Conservation (phyloP, 2,113 vertebrate genomes). For the Bambusicola thoracicus region DNA sequence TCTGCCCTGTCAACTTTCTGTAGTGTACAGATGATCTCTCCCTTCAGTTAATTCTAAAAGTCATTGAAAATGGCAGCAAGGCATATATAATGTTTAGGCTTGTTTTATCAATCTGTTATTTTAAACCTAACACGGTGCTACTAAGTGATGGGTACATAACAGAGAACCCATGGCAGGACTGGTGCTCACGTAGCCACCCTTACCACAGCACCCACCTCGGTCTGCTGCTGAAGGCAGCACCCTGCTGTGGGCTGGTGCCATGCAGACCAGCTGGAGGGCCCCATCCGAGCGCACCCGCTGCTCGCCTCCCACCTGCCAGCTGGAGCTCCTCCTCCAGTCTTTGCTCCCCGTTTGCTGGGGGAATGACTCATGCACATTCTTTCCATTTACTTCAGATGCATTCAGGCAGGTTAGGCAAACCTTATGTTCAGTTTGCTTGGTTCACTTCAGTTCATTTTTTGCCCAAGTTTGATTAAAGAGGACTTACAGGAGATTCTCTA, state of each 20-base stretch:
- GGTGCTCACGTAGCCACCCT: neutral
- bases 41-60: slow-evolving; percentile 13
- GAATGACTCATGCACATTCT: neutral
- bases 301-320: slow-evolving; percentile 25
- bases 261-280: neutral
- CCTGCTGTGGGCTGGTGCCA: neutral
- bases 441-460: neutral
- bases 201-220: rapidly evolving
- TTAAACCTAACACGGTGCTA: neutral
- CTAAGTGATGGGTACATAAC: neutral
- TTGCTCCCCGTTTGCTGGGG: neutral
- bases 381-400: neutral
- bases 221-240: neutral
- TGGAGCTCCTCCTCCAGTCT: slow-evolving; percentile 22
- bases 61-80: neutral
- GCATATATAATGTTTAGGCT: neutral
- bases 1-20: neutral
- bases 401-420: neutral
- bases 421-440: neutral
- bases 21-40: neutral
- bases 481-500: neutral
- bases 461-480: neutral
- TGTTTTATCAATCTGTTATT: neutral
- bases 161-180: neutral
- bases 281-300: neutral